Conservation (phyloP, 1,140 invertebrate species). For the Lepidostoma basale region DNA sequence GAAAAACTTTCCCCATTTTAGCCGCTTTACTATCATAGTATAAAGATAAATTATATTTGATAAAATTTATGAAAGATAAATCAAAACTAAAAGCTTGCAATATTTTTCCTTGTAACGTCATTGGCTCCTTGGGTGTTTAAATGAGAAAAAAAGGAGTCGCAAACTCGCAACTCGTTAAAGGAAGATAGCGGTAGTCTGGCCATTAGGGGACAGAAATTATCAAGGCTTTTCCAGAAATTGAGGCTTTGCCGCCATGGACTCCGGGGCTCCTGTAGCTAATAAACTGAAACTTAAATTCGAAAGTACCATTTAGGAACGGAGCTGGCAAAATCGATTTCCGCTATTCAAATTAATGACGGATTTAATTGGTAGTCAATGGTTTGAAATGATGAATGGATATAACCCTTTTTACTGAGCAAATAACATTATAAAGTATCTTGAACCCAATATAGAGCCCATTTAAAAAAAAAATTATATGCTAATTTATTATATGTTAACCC, state of each 20-base stretch:
- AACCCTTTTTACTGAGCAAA: too few relatives aligned
- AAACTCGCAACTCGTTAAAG: conserved; percentile 40
- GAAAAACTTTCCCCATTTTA: too few relatives aligned
- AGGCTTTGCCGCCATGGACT: background rate
- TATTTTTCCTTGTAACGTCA: too few relatives aligned
- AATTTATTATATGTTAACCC: too few relatives aligned
- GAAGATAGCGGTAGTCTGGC: conserved; percentile 39
- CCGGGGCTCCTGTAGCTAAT: background rate
- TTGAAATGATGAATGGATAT: background rate
- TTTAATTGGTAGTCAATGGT: background rate
- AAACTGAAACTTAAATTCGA: background rate
- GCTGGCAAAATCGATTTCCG: background rate
- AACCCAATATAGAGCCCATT: too few relatives aligned
- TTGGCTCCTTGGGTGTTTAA: too few relatives aligned
- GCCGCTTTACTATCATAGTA: too few relatives aligned
- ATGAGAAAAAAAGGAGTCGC: conserved; percentile 1
- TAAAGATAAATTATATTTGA: too few relatives aligned
- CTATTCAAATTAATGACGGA: background rate
- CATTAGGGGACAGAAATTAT: conserved; percentile 33
- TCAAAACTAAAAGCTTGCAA: too few relatives aligned
- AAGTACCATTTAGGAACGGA: background rate
- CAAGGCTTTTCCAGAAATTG: conserved; percentile 22
- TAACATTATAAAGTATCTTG: too few relatives aligned
- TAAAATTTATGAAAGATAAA: too few relatives aligned
- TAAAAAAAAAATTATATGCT: too few relatives aligned